These are phyloP conservation scores for Gryon sp. DNA, from an alignment of 1,140 invertebrate species.

Conservation along the genomic window DNA sequence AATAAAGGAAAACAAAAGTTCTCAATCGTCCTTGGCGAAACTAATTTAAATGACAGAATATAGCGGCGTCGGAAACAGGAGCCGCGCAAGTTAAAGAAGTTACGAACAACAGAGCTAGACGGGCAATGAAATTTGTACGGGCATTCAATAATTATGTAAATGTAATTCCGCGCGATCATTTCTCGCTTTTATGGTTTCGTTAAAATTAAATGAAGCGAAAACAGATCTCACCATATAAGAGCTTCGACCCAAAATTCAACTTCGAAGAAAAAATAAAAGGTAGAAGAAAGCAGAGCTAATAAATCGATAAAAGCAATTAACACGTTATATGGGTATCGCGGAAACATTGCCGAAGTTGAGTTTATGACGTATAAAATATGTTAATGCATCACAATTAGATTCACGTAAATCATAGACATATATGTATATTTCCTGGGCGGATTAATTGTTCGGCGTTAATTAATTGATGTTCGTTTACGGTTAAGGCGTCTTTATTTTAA, in stretches of 20 bases:
- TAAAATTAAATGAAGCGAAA: conserved; percentile 14
- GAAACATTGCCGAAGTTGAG: too few species aligned
- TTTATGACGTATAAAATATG: too few species aligned
- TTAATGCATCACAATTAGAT: too few species aligned
- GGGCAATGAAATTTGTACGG: not conserved
- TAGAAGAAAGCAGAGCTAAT: too few species aligned
- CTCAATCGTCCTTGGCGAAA: not conserved
- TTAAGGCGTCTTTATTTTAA: too few species aligned
- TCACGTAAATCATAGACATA: too few species aligned
- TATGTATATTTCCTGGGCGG: too few species aligned
- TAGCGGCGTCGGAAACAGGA: not conserved
- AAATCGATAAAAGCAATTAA: conserved; percentile 28
- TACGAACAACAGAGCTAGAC: not conserved
- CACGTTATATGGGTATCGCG: too few species aligned
- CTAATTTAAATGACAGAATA: conserved; percentile 15
- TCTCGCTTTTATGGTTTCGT: conserved; percentile 15
- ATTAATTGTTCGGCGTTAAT: too few species aligned
- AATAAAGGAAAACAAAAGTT: too few species aligned
- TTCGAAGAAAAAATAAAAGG: too few species aligned
- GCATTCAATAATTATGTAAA: conserved; percentile 12
- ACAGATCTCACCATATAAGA: not conserved
- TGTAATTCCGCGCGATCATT: conserved; percentile 1
- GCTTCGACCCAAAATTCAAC: not conserved
- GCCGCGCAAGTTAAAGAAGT: not conserved
- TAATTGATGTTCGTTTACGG: too few species aligned